Evolutionary conservation across 2,888 invertebrate species (phyloP).

Genomic region (Lycocerus yunnanus): DNA sequence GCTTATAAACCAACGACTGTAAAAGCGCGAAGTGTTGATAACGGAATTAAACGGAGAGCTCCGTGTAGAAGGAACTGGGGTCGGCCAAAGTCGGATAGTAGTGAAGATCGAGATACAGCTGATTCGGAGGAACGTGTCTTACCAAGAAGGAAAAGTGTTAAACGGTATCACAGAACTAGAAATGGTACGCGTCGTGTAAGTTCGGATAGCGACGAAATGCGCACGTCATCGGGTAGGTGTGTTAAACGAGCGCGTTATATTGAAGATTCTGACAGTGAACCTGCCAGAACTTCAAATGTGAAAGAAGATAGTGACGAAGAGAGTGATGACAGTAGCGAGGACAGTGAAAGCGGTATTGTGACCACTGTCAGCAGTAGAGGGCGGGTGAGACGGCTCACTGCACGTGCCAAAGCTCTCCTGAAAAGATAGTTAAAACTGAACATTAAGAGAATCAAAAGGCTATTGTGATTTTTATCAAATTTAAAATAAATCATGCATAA

Average conservation of each 20-base stretch:
- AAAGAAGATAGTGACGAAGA: constrained; percentile 21
- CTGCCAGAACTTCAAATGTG: constrained; percentile 32
- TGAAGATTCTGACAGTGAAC: constrained; percentile 47
- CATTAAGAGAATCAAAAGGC: constrained; percentile 10
- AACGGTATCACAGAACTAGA: constrained; percentile 25
- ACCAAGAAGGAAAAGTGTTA: constrained; percentile 46
- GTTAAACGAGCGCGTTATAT: constrained; percentile 51
- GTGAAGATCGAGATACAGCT: constrained; percentile 40
- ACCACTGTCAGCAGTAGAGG: constrained; percentile 79
- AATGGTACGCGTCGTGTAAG: constrained; percentile 10
- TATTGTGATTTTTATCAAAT: constrained; percentile 19
- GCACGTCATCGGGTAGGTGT: constrained; percentile 33
- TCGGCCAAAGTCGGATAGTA: constrained; percentile 20
- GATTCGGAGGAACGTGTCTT: constrained; percentile 53
- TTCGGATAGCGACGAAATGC: constrained; percentile 40
- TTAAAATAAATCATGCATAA: not conserved
- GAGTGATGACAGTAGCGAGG: constrained; percentile 9
- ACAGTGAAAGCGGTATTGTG: constrained; percentile 32
- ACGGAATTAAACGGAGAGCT: constrained; percentile 24
- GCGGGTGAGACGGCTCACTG: constrained; percentile 80
- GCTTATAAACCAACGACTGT: constrained; percentile 6
- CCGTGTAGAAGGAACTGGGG: constrained; percentile 21
- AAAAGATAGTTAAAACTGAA: constrained; percentile 37
- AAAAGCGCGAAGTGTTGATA: constrained; percentile 44
- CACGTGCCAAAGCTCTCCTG: constrained; percentile 69